These are phyloP conservation scores for Sminthurides aquaticus DNA, from an alignment of 2,888 invertebrate genomes.

Conservation along the genomic window DNA sequence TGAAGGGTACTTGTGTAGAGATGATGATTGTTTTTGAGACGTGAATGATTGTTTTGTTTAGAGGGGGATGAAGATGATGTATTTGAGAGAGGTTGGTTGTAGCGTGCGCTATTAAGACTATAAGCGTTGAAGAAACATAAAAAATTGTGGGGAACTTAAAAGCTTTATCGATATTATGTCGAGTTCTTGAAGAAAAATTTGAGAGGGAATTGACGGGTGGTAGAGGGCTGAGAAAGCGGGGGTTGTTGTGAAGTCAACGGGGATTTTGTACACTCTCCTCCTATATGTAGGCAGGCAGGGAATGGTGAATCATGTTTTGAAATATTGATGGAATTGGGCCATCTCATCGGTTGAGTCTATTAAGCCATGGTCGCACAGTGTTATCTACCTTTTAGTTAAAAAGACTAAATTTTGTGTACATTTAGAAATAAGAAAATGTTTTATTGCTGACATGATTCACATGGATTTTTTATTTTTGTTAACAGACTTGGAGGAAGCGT, in stretches of 20 bases:
- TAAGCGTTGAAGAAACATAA: not conserved
- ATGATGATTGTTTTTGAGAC: slow-evolving; percentile 7
- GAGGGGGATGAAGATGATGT: not conserved
- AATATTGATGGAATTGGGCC: no score
- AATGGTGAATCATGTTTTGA: no score
- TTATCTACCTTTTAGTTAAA: no score
- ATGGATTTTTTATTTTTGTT: slow-evolving; percentile 7
- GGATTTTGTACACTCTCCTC: no score
- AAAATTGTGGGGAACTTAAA: not conserved
- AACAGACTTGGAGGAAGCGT: slow-evolving; percentile 41
- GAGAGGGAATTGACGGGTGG: no score
- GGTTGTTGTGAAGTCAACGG: no score
- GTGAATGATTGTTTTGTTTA: not conserved
- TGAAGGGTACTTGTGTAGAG: slow-evolving; percentile 1
- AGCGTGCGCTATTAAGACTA: not conserved
- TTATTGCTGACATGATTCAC: not conserved
- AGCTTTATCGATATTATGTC: not conserved
- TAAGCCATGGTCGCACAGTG: no score
- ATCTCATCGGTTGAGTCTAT: no score
- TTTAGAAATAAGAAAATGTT: not conserved
- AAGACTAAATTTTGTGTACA: no score
- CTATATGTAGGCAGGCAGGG: no score
- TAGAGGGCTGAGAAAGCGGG: no score
- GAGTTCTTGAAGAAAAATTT: not conserved
- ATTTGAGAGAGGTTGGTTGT: not conserved